These are phyloP conservation scores for Aphaenogaster rudis DNA, from an alignment of 1,140 invertebrate species.

Conservation along the genomic window DNA sequence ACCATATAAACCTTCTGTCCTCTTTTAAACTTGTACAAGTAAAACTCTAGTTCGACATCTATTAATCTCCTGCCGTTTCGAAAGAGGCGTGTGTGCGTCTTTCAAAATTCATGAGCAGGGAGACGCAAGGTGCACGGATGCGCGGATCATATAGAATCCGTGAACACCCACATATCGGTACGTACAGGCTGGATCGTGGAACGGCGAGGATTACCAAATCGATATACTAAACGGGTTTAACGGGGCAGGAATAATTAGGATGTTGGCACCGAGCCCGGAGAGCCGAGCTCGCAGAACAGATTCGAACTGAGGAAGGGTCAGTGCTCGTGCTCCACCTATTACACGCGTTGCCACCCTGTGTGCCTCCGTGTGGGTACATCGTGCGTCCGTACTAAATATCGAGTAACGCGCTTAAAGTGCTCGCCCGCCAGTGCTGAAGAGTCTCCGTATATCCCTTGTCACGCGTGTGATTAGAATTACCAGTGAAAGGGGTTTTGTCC, in stretches of 20 bases:
- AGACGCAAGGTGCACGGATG: background rate
- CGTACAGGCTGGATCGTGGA: constrained; percentile 48
- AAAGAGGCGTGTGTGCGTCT: too few relatives aligned
- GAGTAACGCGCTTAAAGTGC: constrained; percentile 33
- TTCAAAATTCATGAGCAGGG: background rate
- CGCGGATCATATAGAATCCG: background rate
- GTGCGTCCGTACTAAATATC: constrained; percentile 57
- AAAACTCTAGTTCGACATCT: background rate
- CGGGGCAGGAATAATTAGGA: constrained; percentile 84
- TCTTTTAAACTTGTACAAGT: background rate
- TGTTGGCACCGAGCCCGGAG: constrained; percentile 83
- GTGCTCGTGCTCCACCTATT: constrained; percentile 65
- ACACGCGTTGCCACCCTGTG: constrained; percentile 72
- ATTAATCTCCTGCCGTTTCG: background rate
- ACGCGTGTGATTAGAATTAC: background rate
- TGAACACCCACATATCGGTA: constrained; percentile 14
- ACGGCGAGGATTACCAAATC: constrained; percentile 81
- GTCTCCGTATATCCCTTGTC: background rate
- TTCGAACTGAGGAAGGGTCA: constrained; percentile 73
- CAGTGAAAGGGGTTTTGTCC: background rate
- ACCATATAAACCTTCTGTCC: too few relatives aligned
- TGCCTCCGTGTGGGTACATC: constrained; percentile 46
- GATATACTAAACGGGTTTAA: constrained; percentile 84
- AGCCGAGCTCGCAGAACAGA: constrained; percentile 77
- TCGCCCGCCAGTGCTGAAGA: background rate